phyloP scores from a whole-genome alignment of 2,888 invertebrate genomes.

The Agrypnus murinus region DNA sequence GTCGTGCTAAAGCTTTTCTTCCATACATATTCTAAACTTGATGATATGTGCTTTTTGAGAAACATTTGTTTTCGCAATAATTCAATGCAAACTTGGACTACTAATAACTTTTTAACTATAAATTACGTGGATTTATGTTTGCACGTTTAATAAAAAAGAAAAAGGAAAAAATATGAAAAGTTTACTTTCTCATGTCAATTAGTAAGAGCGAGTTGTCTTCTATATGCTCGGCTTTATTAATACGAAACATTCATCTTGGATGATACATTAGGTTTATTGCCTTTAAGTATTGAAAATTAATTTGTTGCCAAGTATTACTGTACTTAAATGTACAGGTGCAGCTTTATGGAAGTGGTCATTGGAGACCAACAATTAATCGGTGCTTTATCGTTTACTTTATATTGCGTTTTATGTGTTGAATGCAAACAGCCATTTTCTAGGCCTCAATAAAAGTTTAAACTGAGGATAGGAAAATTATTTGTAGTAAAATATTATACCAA shows the following conservation, averaged over 20 bases:
- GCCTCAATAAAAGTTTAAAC: background rate
- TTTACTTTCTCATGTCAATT: constrained; percentile 21
- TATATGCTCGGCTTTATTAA: constrained; percentile 21
- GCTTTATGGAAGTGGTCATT: constrained; percentile 20
- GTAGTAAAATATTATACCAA: background rate
- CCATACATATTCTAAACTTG: background rate
- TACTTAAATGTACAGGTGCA: constrained; percentile 8
- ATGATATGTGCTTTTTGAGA: constrained; percentile 3
- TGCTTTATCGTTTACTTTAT: constrained; percentile 9
- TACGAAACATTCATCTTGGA: constrained; percentile 17
- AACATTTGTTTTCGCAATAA: constrained; percentile 16
- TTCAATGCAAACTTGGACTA: constrained; percentile 1
- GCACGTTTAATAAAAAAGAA: background rate
- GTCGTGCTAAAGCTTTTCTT: background rate
- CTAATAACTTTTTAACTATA: constrained; percentile 4
- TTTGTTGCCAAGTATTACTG: constrained; percentile 3
- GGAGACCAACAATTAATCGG: constrained; percentile 10
- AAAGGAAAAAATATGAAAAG: constrained; percentile 8
- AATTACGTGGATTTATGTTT: constrained; percentile 11
- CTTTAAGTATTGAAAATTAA: constrained; percentile 23
- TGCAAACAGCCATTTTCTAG: background rate
- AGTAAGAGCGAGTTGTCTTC: constrained; percentile 3
- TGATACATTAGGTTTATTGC: constrained; percentile 15
- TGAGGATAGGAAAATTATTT: background rate
- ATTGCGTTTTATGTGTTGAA: constrained; percentile 1